Conservation (phyloP, 2,797 vertebrate species). For the Leuciscus waleckii region DNA sequence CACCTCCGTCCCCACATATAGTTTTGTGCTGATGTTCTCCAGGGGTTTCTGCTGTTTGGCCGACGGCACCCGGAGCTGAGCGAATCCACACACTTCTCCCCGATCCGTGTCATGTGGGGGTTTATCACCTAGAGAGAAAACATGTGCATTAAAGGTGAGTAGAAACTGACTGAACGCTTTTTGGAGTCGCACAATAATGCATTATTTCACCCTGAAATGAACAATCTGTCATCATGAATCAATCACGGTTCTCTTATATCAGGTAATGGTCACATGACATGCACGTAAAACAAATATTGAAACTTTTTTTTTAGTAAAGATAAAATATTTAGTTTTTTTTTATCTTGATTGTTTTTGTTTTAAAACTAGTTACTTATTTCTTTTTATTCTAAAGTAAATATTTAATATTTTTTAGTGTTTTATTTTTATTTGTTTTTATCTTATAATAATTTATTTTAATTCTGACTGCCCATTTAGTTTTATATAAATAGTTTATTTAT, state of each 20-base stretch:
- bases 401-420: neutral
- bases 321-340: too few relatives aligned
- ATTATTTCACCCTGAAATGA: neutral
- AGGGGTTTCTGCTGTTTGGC: conserved; percentile 71
- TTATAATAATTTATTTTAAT: neutral
- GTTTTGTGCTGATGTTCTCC: conserved; percentile 80
- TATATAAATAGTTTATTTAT: too few relatives aligned
- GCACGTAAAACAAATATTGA: neutral
- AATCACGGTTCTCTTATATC: too few relatives aligned
- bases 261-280: neutral
- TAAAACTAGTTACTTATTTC: too few relatives aligned
- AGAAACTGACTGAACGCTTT: neutral
- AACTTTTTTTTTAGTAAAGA: neutral
- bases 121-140: conserved; percentile 68
- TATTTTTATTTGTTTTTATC: neutral
- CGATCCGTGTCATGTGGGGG: conserved; percentile 2
- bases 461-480: neutral
- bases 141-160: neutral
- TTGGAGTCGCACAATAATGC: neutral
- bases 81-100: conserved; percentile 66
- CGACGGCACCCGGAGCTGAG: conserved; percentile 71
- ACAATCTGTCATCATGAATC: too few relatives aligned
- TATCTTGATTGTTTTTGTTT: neutral
- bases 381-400: too few relatives aligned
- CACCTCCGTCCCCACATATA: conserved; percentile 91